These are phyloP conservation scores for Drosophila pachea DNA, from an alignment of 1,140 invertebrate genomes.

Conservation along the genomic window DNA sequence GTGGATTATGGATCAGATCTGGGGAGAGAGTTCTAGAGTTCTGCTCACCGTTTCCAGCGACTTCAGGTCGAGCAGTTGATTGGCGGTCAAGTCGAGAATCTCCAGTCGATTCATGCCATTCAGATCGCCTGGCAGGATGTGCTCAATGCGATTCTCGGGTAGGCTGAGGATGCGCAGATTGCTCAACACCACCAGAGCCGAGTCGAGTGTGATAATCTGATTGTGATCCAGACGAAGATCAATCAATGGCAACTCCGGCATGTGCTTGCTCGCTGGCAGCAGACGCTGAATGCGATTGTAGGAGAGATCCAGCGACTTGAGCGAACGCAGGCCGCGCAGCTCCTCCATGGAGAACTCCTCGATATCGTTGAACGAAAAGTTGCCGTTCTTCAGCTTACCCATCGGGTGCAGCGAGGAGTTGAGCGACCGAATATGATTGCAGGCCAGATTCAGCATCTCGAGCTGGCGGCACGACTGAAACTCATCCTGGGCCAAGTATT, in stretches of 20 bases:
- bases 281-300: constrained; percentile 86
- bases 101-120: constrained; percentile 85
- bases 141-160: constrained; percentile 85
- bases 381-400: constrained; percentile 83
- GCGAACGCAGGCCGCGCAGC: constrained; percentile 84
- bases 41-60: constrained; percentile 87
- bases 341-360: constrained; percentile 88
- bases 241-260: constrained; percentile 85
- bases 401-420: constrained; percentile 87
- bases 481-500: constrained; percentile 86
- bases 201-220: constrained; percentile 84
- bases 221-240: constrained; percentile 88
- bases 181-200: constrained; percentile 85
- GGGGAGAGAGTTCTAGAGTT: background rate
- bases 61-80: constrained; percentile 86
- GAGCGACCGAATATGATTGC: constrained; percentile 85
- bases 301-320: constrained; percentile 86
- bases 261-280: constrained; percentile 85
- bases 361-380: constrained; percentile 87
- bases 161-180: constrained; percentile 85
- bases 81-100: constrained; percentile 87
- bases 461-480: constrained; percentile 84
- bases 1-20: background rate
- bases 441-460: constrained; percentile 84
- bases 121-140: constrained; percentile 86